A percentile compares a stretch with the other conserved stretches of the same genome.
Evolutionary conservation across 2,113 vertebrate species (phyloP).

Genomic region (Reinhardtius hippoglossoides): DNA sequence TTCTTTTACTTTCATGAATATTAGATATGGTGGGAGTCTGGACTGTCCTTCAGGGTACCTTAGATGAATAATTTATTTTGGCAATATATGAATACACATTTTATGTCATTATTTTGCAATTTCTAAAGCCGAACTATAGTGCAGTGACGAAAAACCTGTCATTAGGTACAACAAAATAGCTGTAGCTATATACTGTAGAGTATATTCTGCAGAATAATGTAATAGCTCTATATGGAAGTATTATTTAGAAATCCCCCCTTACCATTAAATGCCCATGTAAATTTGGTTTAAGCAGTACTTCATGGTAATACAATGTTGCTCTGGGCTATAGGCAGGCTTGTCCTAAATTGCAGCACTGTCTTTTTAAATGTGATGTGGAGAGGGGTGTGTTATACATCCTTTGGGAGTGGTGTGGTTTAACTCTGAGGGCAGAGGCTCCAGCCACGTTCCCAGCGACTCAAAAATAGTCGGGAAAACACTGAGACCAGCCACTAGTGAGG

Average conservation of each 20-base stretch:
- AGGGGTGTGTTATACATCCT: slow-evolving; percentile 84
- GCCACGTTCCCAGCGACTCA: slow-evolving; percentile 68
- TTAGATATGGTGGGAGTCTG: not conserved
- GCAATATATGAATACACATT: not conserved
- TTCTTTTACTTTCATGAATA: not conserved
- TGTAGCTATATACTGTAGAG: not conserved
- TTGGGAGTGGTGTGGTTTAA: slow-evolving; percentile 75
- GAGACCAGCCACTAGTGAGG: slow-evolving; percentile 54
- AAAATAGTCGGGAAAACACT: slow-evolving; percentile 70
- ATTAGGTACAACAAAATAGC: not conserved
- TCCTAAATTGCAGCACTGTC: slow-evolving; percentile 74
- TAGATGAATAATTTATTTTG: not conserved
- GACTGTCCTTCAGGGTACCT: not conserved
- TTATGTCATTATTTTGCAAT: not conserved
- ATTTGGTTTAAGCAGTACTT: slow-evolving; percentile 7
- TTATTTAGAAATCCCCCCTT: not conserved
- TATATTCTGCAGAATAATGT: not conserved
- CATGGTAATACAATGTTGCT: slow-evolving; percentile 24
- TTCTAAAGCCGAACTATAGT: not conserved
- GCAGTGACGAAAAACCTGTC: not conserved
- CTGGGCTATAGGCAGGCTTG: slow-evolving; percentile 5
- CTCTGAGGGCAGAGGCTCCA: slow-evolving; percentile 73
- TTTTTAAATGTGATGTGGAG: slow-evolving; percentile 83
- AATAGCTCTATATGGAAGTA: not conserved
- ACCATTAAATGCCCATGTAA: not conserved